Percentiles rank a stretch among this genome's conserved stretches.
phyloP scores from a whole-genome alignment of 2,797 vertebrate genomes.

The Silurus aristotelis region DNA sequence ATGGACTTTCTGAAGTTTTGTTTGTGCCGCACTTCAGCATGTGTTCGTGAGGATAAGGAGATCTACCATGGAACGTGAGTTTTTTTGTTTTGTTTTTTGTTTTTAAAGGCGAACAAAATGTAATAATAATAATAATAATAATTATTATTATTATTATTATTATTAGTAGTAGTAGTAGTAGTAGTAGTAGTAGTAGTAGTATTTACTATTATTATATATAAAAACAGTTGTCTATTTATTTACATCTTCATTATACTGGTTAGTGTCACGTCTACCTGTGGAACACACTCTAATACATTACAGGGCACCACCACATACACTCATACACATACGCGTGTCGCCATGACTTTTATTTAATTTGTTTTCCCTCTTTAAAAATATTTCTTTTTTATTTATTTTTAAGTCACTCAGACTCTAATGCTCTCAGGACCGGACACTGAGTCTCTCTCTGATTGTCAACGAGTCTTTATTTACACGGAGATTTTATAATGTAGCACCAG shows the following conservation, averaged over 20 bases:
- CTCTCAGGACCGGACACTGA: background rate
- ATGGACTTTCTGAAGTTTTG: background rate
- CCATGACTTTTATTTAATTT: too few species aligned
- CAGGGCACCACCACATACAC: background rate
- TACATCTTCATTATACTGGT: background rate
- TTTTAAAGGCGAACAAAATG: too few species aligned
- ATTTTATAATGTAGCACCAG: background rate
- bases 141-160: too few species aligned
- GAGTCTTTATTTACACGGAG: background rate
- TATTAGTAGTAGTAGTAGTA: too few species aligned
- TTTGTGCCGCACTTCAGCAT: background rate
- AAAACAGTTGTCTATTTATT: background rate
- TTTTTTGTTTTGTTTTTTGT: too few species aligned
- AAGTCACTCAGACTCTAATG: background rate
- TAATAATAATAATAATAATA: background rate
- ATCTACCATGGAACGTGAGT: conserved; percentile 36
- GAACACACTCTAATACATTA: background rate
- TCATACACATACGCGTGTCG: background rate
- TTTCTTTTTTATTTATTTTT: too few species aligned
- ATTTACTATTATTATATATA: too few species aligned
- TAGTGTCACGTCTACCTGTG: background rate
- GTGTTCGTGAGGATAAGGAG: background rate
- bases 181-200: too few species aligned
- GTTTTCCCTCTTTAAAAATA: too few species aligned
- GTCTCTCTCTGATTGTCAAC: background rate